Percentiles rank a stretch among this genome's conserved stretches.
Evolutionary conservation across 2,113 vertebrate genomes (phyloP).

Genomic region (Alethe castanea): DNA sequence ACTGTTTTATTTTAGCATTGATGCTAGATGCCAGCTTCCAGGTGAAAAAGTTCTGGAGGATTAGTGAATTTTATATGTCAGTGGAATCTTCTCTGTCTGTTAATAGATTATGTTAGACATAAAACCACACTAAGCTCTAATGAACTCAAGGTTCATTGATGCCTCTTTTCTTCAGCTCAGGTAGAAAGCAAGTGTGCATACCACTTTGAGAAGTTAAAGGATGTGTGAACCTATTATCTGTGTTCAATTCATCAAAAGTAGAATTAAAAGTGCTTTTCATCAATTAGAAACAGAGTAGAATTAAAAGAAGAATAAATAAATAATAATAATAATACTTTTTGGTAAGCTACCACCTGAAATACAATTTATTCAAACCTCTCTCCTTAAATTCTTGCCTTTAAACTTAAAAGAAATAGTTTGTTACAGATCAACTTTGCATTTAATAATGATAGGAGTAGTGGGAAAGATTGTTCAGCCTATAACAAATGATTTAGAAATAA

Average conservation of each 20-base stretch:
- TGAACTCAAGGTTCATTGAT: neutral
- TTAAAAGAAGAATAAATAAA: neutral
- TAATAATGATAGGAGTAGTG: neutral
- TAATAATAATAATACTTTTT: neutral
- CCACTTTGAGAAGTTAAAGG: neutral
- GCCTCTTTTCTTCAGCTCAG: neutral
- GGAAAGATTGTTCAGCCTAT: neutral
- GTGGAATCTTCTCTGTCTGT: neutral
- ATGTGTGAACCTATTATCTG: neutral
- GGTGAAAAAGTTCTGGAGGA: neutral
- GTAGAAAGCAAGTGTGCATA: neutral
- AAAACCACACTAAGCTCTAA: neutral
- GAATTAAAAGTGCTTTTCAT: neutral
- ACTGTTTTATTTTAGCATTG: neutral
- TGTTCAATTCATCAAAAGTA: neutral
- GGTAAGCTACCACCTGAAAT: neutral
- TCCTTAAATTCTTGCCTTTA: neutral
- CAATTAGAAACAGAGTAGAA: neutral
- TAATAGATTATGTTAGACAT: neutral
- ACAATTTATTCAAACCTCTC: neutral
- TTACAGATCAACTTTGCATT: neutral
- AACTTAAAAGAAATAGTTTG: neutral
- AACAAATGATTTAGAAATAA: neutral
- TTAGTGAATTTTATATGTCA: neutral
- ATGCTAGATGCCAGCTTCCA: neutral